Base-by-base conservation (phyloP, 2,113 vertebrate genomes). In the Holacanthus passer region DNA sequence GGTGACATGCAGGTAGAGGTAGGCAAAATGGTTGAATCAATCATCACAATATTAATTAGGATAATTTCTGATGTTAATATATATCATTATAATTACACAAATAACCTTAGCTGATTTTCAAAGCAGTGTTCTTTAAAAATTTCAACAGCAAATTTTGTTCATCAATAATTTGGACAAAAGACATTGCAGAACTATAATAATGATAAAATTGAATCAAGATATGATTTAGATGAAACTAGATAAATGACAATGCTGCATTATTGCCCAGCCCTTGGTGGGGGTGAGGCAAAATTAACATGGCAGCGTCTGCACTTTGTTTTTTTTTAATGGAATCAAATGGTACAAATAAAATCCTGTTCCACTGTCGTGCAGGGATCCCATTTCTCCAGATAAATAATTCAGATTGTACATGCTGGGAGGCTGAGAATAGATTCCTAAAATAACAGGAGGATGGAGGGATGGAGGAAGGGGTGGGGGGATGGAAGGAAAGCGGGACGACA, bases 311-410 rank as follows among this genome's bases (percentile, higher is more conserved):
- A 48, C 69, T 85, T 85, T 91, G 89, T 89, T 94, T 91, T 87
- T n/a, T 78, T 90, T 85, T 89, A 86, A 92, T 79, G 41, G 81
- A 89, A 88, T 89, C 82, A 88, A 90, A 85, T 69, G 79, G 81
- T 71, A 88, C 85, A 90, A 87, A 91, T 83, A 88, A 84, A 90
- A 87, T 85, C 73, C 71, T 79, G 77, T 85, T 87, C 86, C 82
- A 75, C 77, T 78, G 77, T 84, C 68, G 58, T 87, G 87, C 88
- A 78, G 71, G 74, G 88, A 92, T 94, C 90, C 86, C 79, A 87
- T 93, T 94, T 91, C 90, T 82, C 76, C 60, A 85, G 84, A 94
- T 94, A 81, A 94, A 94, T 93, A 90, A 93, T 93, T 92, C 84
- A 93, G 82, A 88, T 84, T 89, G 84, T 90, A 90, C 89, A 88